Percentiles rank a stretch among this genome's conserved stretches.
Conservation (phyloP, 2,113 vertebrate species). For the Mesembrinibis cayennensis region DNA sequence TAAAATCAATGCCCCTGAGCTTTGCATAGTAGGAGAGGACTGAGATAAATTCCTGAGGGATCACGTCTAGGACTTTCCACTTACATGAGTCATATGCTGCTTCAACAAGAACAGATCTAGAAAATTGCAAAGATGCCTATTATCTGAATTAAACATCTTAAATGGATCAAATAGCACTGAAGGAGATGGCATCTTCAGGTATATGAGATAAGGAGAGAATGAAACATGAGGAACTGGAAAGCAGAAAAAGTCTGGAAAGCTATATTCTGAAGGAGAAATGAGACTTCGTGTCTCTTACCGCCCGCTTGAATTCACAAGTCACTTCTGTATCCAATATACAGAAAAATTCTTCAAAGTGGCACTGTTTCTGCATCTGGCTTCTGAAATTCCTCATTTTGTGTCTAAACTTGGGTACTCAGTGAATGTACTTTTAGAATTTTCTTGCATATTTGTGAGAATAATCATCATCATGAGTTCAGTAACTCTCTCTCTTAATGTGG, state of each 20-base stretch:
- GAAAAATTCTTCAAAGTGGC: background rate
- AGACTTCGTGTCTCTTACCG: background rate
- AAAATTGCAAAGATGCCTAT: background rate
- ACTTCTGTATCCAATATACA: background rate
- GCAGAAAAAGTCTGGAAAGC: background rate
- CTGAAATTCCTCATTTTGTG: background rate
- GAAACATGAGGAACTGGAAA: background rate
- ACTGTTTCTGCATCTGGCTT: background rate
- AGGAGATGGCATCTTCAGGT: background rate
- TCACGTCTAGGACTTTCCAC: background rate
- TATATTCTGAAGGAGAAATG: background rate
- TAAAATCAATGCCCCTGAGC: background rate
- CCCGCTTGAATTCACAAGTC: background rate
- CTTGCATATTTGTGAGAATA: background rate
- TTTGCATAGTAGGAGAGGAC: background rate
- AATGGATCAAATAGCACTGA: background rate
- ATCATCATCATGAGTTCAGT: background rate
- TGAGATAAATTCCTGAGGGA: background rate
- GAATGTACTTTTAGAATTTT: background rate
- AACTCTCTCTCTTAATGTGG: slow-evolving; percentile 18
- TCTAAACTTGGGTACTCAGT: background rate
- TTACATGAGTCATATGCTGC: background rate
- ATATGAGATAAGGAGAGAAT: background rate
- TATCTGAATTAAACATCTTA: background rate
- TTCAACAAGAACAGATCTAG: background rate